Base-by-base conservation (phyloP, 2,113 vertebrate species). In the Colius striatus region DNA sequence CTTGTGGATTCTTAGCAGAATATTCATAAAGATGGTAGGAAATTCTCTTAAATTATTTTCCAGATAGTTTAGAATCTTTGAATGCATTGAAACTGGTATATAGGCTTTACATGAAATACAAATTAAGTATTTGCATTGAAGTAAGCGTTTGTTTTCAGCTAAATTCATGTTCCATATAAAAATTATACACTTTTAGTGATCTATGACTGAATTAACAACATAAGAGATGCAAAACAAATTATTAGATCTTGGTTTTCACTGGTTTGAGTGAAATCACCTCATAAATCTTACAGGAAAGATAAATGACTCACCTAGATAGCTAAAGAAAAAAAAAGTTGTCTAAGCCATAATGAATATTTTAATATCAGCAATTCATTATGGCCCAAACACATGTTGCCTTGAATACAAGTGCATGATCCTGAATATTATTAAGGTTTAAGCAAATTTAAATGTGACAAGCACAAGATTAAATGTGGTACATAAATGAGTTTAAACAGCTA, bases 401-500 rank as follows among this genome's bases (percentile, higher is more conserved):
- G 93, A 97, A 96, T 93, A 92, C 54, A 51, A 97, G 94, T 83
- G 94, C 97, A 91, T 97, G 97, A 95, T 96, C 97, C 88, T 96
- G 94, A 98, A 97, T 97, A 95, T 96, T 97, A 96, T 96, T 97
- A 97, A 95, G 88, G 89, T 81, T 97, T 97, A 95, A 97, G 94
- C 84, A 97, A 97, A 97, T 97, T 90, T 96, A 85, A 96, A 96
- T 97, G 91, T 97, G 96, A 95, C 95, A 97, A 93, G 92, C 87
- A 92, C 79, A 94, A 95, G 95, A 97, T 97, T 97, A 97, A 98
- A 96, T 29, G 41, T 95, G 95, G 91, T 90, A 95, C 77, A 94
- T 83, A 93, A 97, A 96, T 91, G 90, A 95, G 87, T 94, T 96
- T 96, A 92, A 96, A 82, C 89, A 95, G 79, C 86, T 96, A 97